These are phyloP conservation scores for Serranus cabrilla DNA, from an alignment of 2,797 vertebrate genomes.

Conservation along the genomic window DNA sequence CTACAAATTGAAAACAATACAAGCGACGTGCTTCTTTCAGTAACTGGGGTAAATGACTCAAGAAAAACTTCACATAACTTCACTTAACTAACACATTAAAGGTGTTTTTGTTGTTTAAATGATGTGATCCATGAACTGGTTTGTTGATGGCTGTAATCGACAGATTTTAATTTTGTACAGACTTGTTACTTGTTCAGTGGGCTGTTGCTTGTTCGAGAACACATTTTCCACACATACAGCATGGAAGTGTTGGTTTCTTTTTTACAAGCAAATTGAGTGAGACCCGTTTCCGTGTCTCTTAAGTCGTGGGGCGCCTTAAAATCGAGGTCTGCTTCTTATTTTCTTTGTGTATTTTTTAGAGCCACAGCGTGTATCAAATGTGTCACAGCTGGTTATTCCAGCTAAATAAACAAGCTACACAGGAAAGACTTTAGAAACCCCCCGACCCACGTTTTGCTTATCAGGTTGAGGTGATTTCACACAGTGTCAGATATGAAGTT, in stretches of 20 bases:
- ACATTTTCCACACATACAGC: not conserved
- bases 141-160: not conserved
- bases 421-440: conserved; percentile 9
- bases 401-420: conserved; percentile 40
- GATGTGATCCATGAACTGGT: not conserved
- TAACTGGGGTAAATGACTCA: not conserved
- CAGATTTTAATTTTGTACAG: not conserved
- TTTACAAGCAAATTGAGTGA: not conserved
- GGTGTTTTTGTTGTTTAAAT: not conserved
- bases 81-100: not conserved
- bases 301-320: not conserved
- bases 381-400: conserved; percentile 37
- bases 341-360: conserved; percentile 8
- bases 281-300: not conserved
- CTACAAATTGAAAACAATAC: no score
- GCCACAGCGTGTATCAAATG: not conserved
- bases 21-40: not conserved
- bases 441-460: not conserved
- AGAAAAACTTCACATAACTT: no score
- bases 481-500: conserved; percentile 6
- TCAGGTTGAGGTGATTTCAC: conserved; percentile 15
- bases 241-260: not conserved
- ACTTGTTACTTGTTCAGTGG: not conserved
- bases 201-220: not conserved
- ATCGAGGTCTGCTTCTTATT: not conserved